phyloP scores from a whole-genome alignment of 2,888 invertebrate genomes.

The Mimas tiliae region DNA sequence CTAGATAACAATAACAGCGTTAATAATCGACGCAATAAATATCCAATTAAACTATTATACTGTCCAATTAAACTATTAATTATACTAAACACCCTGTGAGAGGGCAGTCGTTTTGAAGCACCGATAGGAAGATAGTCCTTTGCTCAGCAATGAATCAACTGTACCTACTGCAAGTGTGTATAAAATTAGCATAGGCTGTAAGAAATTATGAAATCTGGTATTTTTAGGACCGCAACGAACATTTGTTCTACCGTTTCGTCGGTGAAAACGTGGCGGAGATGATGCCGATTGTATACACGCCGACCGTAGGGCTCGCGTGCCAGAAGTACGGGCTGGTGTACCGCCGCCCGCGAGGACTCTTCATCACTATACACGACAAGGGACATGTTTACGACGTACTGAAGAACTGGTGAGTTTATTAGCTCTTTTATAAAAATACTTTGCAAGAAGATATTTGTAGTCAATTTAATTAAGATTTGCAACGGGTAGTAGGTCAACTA shows the following conservation, averaged over 20 bases:
- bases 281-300: conserved; percentile 99
- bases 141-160: too few relatives aligned
- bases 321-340: conserved; percentile 98
- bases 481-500: too few relatives aligned
- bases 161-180: too few relatives aligned
- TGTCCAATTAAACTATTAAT: too few relatives aligned
- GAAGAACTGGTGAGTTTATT: conserved; percentile 92
- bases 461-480: background rate
- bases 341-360: conserved; percentile 96
- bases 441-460: background rate
- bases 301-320: conserved; percentile 98
- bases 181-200: background rate
- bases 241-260: conserved; percentile 96
- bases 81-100: too few relatives aligned
- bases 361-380: conserved; percentile 97
- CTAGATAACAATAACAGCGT: too few relatives aligned
- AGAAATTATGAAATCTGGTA: background rate
- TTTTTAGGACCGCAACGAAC: conserved; percentile 95
- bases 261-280: conserved; percentile 94
- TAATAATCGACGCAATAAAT: too few relatives aligned
- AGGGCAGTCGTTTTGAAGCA: too few relatives aligned
- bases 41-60: too few relatives aligned
- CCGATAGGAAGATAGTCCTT: too few relatives aligned
- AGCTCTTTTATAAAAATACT: background rate
- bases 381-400: conserved; percentile 97